Evolutionary conservation across 2,888 invertebrate species (phyloP).

Genomic region (Eledona agricola): DNA sequence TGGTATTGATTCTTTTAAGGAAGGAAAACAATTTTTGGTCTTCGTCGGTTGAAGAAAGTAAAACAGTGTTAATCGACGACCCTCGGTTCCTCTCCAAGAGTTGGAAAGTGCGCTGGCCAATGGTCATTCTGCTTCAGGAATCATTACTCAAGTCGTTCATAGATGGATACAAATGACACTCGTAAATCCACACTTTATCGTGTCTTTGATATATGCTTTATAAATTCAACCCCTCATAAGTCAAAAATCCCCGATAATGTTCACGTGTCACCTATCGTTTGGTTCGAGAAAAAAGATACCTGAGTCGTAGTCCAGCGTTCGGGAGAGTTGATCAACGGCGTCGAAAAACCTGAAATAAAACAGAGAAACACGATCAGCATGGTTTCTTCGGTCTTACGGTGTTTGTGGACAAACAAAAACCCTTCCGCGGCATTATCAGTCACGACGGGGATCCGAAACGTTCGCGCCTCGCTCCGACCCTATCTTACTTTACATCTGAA

Average conservation of each 20-base stretch:
- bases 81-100: too few species aligned
- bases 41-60: too few species aligned
- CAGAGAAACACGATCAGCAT: constrained; percentile 29
- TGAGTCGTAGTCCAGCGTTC: constrained; percentile 47
- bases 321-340: constrained; percentile 58
- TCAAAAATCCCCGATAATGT: constrained; percentile 1
- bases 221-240: constrained; percentile 6
- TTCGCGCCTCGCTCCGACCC: constrained; percentile 33
- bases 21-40: too few species aligned
- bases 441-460: constrained; percentile 35
- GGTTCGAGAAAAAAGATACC: constrained; percentile 49
- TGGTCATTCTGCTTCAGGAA: too few species aligned
- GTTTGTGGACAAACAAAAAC: constrained; percentile 40
- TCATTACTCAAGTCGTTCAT: too few species aligned
- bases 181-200: too few species aligned
- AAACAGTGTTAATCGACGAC: too few species aligned
- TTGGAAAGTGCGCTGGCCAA: too few species aligned
- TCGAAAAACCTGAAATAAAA: constrained; percentile 61
- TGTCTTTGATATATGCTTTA: too few species aligned
- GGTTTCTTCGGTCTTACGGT: constrained; percentile 27
- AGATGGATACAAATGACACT: too few species aligned
- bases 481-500: constrained; percentile 23
- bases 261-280: too few species aligned
- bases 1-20: too few species aligned
- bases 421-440: constrained; percentile 31